These are phyloP conservation scores for Drosophila pallidifrons DNA, from an alignment of 1,140 invertebrate species.

Conservation along the genomic window DNA sequence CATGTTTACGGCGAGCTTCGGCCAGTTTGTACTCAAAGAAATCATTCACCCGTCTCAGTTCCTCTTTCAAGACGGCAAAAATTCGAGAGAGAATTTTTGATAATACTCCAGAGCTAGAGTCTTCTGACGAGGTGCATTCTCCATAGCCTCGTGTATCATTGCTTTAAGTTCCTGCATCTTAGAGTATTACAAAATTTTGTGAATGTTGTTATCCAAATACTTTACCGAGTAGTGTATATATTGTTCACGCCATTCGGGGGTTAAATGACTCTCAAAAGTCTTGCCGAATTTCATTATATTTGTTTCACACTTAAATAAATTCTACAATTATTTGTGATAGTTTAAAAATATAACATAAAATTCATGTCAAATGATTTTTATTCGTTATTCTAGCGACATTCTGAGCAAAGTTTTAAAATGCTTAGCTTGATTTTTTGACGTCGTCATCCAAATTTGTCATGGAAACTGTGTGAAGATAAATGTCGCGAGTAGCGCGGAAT, in stretches of 20 bases:
- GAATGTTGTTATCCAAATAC: not conserved
- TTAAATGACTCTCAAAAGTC: constrained; percentile 39
- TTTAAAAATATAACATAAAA: not conserved
- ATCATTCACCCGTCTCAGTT: constrained; percentile 96
- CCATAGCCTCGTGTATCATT: constrained; percentile 5
- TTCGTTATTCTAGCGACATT: not conserved
- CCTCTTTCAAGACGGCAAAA: constrained; percentile 97
- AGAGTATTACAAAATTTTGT: not conserved
- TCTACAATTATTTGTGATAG: not conserved
- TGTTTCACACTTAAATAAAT: not conserved
- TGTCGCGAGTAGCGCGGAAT: constrained; percentile 59
- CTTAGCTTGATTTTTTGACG: not conserved
- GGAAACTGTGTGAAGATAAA: constrained; percentile 19
- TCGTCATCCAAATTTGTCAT: not conserved
- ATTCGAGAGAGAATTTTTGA: constrained; percentile 88
- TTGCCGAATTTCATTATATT: constrained; percentile 43
- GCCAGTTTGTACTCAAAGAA: constrained; percentile 98
- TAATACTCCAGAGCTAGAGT: not conserved
- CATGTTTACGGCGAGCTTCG: constrained; percentile 89
- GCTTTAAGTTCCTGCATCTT: constrained; percentile 3
- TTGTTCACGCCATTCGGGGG: constrained; percentile 51
- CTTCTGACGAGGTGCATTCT: constrained; percentile 1
- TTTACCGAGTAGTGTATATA: constrained; percentile 44
- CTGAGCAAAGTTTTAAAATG: not conserved
- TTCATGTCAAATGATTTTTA: not conserved